Conservation (phyloP, 1,140 invertebrate species). For the Aphelenchoides besseyi region DNA sequence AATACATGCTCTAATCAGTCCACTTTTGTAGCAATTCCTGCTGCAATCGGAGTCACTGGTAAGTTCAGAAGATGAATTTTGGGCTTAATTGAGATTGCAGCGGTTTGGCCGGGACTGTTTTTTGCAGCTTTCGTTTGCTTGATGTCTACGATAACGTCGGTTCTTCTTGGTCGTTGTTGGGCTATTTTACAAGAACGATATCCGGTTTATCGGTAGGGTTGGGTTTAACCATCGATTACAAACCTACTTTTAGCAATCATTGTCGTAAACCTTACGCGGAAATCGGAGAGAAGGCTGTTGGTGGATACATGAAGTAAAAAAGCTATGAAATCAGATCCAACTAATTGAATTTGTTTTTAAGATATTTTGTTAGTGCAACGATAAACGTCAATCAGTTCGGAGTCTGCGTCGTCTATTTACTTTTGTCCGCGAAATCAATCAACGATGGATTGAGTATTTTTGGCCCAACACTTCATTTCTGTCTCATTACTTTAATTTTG, state of each 20-base stretch:
- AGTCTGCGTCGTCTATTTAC: conserved; percentile 71
- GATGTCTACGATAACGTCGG: conserved; percentile 31
- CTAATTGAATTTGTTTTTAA: conserved; percentile 38
- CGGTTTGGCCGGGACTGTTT: conserved; percentile 23
- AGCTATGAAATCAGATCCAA: conserved; percentile 4
- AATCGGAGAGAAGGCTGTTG: conserved; percentile 69
- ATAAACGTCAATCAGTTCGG: conserved; percentile 71
- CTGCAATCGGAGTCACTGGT: conserved; percentile 22
- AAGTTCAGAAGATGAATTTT: neutral
- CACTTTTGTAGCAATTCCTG: neutral
- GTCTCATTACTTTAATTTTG: conserved; percentile 71
- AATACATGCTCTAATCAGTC: too few relatives aligned
- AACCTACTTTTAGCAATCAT: conserved; percentile 66
- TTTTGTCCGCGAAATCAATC: conserved; percentile 69
- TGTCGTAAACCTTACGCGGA: conserved; percentile 72
- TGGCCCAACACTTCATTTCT: conserved; percentile 67
- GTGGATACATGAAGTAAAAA: conserved; percentile 70
- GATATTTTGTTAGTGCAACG: conserved; percentile 44
- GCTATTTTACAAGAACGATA: conserved; percentile 71
- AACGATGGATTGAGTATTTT: conserved; percentile 67
- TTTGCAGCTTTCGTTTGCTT: conserved; percentile 24
- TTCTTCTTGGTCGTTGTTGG: conserved; percentile 71
- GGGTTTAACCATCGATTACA: conserved; percentile 70
- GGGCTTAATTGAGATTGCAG: conserved; percentile 10
- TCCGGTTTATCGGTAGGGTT: too few relatives aligned